Evolutionary conservation across 1,140 invertebrate genomes (phyloP).

Genomic region (Galleria mellonella): DNA sequence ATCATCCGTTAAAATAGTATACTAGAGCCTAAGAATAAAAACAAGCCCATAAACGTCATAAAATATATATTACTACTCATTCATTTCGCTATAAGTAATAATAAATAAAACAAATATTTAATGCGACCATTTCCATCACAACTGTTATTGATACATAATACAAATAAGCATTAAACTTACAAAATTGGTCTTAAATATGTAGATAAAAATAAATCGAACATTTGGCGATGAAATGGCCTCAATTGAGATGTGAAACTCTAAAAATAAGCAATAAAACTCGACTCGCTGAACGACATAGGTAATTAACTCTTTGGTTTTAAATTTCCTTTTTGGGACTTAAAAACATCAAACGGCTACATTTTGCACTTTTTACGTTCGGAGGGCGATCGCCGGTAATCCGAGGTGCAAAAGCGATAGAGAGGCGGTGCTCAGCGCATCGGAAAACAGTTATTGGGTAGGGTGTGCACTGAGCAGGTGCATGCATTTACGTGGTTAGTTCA

Average conservation of each 20-base stretch:
- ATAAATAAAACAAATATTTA: too few relatives aligned
- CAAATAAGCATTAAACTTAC: too few relatives aligned
- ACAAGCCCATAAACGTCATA: too few relatives aligned
- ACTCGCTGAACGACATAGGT: conserved; percentile 11
- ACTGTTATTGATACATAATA: too few relatives aligned
- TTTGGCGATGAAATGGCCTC: neutral
- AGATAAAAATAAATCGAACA: neutral
- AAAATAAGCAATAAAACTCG: conserved; percentile 11
- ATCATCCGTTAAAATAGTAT: too few relatives aligned
- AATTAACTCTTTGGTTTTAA: conserved; percentile 25
- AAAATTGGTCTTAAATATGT: too few relatives aligned
- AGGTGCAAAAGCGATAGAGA: conserved; percentile 33
- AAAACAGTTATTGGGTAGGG: conserved; percentile 36
- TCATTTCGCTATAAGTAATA: too few relatives aligned
- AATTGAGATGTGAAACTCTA: conserved; percentile 2
- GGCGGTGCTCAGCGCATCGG: conserved; percentile 35
- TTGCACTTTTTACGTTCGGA: conserved; percentile 13
- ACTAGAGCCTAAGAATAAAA: too few relatives aligned
- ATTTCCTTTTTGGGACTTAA: conserved; percentile 21
- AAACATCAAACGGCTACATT: conserved; percentile 24
- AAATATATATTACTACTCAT: too few relatives aligned
- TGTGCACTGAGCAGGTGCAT: conserved; percentile 15
- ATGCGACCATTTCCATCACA: too few relatives aligned
- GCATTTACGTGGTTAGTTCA: conserved; percentile 25
- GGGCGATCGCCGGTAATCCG: conserved; percentile 33